Base-by-base conservation (phyloP, 2,113 vertebrate species). In the Tachycineta bicolor region DNA sequence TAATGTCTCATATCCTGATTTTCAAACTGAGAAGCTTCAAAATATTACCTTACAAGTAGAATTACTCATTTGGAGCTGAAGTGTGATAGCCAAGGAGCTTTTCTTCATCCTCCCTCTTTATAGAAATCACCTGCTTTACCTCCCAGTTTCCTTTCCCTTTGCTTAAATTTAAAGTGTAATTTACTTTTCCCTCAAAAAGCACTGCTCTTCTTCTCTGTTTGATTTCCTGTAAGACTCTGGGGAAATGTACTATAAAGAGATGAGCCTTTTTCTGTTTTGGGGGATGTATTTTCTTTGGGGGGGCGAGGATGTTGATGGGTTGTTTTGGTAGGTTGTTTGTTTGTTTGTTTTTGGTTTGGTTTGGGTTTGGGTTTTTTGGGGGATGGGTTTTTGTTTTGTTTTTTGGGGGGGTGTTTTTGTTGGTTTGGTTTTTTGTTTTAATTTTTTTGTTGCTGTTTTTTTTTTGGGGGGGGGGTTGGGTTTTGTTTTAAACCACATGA, bases 231-330 rank as follows among this genome's bases (percentile, higher is more conserved):
- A 33, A 83, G 10, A 33, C 8, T 64, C 11, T 22, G 5, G 21
- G 3, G 6, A 10, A 37, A 39, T 44, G 5, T 46, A 33, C 11
- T 83, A 2, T 53, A 11, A 49, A 65, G 11, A 7, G 5, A 41
- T 10, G 0, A 20, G 33, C 0, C 18, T 14, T 26, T 34, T 43
- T 33, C 5, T 37, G 4, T 3, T 14, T 49, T 43, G 26, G 6
- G 11, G 6, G 53, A 29, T 31, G 31, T 55, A 11, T 9, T 16
- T 59, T 13, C 10, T 28, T 34, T 13, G 16, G 6, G 1, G 1
- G 8, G 5, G 3, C 8, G 3, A 6, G 5, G 5, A 4, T 20
- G 17, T 7, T 19, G 5, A 29, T 14, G 13, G 3, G 2, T 15
- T 16, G 43, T 52, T 39, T n/a, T 29, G 5, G 2, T 29, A 14